Evolutionary conservation across 2,888 invertebrate genomes (phyloP).

Genomic region (Tubulanus polymorphus): DNA sequence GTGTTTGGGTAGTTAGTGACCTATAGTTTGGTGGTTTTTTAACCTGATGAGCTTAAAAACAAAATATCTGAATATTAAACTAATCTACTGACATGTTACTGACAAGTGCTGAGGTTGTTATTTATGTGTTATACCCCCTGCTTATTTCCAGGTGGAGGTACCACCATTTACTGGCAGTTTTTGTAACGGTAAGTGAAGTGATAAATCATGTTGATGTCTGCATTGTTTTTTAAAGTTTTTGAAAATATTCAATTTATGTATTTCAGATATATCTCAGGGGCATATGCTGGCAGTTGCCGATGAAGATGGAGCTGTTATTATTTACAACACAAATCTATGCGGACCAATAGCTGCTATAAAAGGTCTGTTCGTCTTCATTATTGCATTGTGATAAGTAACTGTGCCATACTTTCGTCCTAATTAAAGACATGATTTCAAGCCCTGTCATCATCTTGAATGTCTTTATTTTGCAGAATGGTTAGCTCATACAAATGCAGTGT

Average conservation of each 20-base stretch:
- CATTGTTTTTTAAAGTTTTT: too few relatives aligned
- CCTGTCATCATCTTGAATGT: not conserved
- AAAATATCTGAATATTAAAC: slow-evolving; percentile 3
- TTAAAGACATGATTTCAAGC: too few relatives aligned
- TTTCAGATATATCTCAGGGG: not conserved
- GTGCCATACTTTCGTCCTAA: too few relatives aligned
- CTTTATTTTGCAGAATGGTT: slow-evolving; percentile 35
- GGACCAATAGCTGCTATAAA: slow-evolving; percentile 28
- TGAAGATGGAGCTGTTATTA: slow-evolving; percentile 73
- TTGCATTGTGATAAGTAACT: too few relatives aligned
- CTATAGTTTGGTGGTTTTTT: not conserved
- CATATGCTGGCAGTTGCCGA: slow-evolving; percentile 78
- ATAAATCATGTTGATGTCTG: too few relatives aligned
- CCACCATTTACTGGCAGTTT: too few relatives aligned
- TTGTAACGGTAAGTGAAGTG: too few relatives aligned
- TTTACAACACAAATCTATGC: slow-evolving; percentile 52
- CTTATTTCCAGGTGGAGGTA: slow-evolving; percentile 28
- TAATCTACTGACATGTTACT: not conserved
- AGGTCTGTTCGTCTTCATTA: slow-evolving; percentile 21
- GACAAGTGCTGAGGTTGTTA: not conserved
- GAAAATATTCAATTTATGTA: not conserved
- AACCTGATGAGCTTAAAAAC: not conserved
- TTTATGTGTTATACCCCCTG: slow-evolving; percentile 3
- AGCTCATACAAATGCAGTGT: slow-evolving; percentile 79
- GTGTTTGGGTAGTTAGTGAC: not conserved